Evolutionary conservation across 2,888 invertebrate genomes (phyloP).

Genomic region (Entomobrya multifasciata): DNA sequence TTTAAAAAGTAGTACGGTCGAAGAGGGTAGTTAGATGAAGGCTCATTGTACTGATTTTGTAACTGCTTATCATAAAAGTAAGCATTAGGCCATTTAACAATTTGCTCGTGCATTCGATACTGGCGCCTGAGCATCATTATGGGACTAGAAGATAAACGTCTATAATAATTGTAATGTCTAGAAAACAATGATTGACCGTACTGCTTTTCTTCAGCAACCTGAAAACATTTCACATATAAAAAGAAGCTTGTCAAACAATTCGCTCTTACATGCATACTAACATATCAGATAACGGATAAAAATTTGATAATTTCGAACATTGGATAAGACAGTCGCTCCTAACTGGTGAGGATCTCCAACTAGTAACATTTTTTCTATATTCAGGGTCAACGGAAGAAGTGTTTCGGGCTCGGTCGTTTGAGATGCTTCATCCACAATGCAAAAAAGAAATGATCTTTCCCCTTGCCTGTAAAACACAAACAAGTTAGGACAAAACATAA

Average conservation of each 20-base stretch:
- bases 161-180: constrained; percentile 84
- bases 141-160: constrained; percentile 83
- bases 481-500: too few relatives aligned
- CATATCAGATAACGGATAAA: neutral
- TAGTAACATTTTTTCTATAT: constrained; percentile 88
- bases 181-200: constrained; percentile 90
- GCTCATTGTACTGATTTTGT: constrained; percentile 43
- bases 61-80: constrained; percentile 85
- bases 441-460: constrained; percentile 83
- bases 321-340: constrained; percentile 89
- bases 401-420: constrained; percentile 92
- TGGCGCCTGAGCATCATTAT: constrained; percentile 86
- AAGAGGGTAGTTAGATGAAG: constrained; percentile 81
- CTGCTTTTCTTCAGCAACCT: constrained; percentile 86
- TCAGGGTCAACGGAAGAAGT: constrained; percentile 89
- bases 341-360: constrained; percentile 94
- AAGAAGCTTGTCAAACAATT: constrained; percentile 31
- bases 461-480: too few relatives aligned
- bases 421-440: constrained; percentile 93
- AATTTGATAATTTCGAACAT: constrained; percentile 82
- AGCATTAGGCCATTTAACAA: constrained; percentile 89
- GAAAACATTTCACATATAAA: constrained; percentile 80
- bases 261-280: too few relatives aligned
- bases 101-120: constrained; percentile 92
- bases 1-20: constrained; percentile 85